Evolutionary conservation across 64 coral and sea anemone species (phyloP), one percentile per base, ranked within the genome.

Genomic region (Anthopleura sola): DNA sequence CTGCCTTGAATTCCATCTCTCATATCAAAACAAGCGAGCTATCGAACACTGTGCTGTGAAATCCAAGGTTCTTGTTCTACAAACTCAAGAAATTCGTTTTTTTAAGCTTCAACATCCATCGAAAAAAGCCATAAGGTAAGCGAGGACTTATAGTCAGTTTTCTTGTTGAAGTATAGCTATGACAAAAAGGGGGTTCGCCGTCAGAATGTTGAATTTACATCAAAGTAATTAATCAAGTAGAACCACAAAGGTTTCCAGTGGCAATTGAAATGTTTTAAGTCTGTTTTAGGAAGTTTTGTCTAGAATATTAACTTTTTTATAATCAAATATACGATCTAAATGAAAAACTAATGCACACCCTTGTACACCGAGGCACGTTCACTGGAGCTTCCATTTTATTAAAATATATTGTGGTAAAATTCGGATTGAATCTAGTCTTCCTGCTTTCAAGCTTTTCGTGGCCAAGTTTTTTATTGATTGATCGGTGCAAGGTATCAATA

Each of bases 211-310:
- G 18, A 21, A 56, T 16, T 18, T 62, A n/a, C 3, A 0, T 62
- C 58, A n/a, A 62, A 23, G 21, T n/a, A 62, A 62, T 62, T 62
- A 14, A 3, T 51, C 3, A 62, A n/a, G 21, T 23, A 10, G 21
- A 14, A 20, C 58, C 58, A 62, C 20, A 62, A 62, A 62, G 23
- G 58, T 62, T 26, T 62, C 24, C 58, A 62, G 24, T n/a, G 24
- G 8, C 11, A 5, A 62, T 62, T 62, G 58, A 62, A 62, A 62
- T 62, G 58, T 62, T 62, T 62, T 62, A 62, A 21, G 58, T n/a
- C 24, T 62, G 58, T 62, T 62, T 62, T 62, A 62, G 58, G 58
- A 62, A 62, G 58, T n/a, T 62, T 62, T 62, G 58, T 62, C 58
- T 62, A 62, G 15, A 51, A 17, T 53, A 17, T 53, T 12, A 62